These are phyloP conservation scores for Scolanthus callimorphus DNA, from an alignment of 92 coral and sea anemone genomes.

Conservation along the genomic window DNA sequence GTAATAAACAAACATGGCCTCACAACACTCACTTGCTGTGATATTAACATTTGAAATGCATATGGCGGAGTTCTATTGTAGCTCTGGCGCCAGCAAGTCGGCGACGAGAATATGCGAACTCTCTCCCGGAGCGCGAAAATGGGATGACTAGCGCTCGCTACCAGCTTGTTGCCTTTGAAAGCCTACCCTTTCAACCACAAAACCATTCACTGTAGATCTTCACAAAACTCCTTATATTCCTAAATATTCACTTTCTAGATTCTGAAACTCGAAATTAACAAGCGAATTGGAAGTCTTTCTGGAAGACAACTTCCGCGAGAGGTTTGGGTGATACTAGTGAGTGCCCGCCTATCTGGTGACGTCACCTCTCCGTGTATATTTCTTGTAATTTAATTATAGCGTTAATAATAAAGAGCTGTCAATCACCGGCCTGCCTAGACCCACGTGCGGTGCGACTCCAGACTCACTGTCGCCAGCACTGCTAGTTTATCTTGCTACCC, in stretches of 20 bases:
- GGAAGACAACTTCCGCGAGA: too few species aligned
- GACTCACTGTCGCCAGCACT: slow-evolving; percentile 85
- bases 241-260: too few species aligned
- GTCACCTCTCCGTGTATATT: slow-evolving; percentile 69
- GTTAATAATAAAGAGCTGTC: slow-evolving; percentile 81
- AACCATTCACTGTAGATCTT: not conserved
- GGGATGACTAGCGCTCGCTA: slow-evolving; percentile 50
- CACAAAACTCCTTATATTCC: too few species aligned
- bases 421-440: slow-evolving; percentile 55
- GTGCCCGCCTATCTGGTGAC: slow-evolving; percentile 50
- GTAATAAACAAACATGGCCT: slow-evolving; percentile 50
- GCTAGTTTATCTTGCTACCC: slow-evolving; percentile 57
- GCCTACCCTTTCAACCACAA: not conserved
- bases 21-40: slow-evolving; percentile 48
- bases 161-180: slow-evolving; percentile 3
- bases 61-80: slow-evolving; percentile 82
- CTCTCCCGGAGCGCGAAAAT: slow-evolving; percentile 92
- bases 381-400: slow-evolving; percentile 85
- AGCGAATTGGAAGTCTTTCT: too few species aligned
- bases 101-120: slow-evolving; percentile 34
- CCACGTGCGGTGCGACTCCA: slow-evolving; percentile 77
- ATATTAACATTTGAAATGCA: slow-evolving; percentile 85
- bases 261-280: too few species aligned
- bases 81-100: slow-evolving; percentile 77
- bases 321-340: not conserved